Conservation (phyloP, 35 echinoderm and acorn worm species). For the Ophiothrix spiculata region DNA sequence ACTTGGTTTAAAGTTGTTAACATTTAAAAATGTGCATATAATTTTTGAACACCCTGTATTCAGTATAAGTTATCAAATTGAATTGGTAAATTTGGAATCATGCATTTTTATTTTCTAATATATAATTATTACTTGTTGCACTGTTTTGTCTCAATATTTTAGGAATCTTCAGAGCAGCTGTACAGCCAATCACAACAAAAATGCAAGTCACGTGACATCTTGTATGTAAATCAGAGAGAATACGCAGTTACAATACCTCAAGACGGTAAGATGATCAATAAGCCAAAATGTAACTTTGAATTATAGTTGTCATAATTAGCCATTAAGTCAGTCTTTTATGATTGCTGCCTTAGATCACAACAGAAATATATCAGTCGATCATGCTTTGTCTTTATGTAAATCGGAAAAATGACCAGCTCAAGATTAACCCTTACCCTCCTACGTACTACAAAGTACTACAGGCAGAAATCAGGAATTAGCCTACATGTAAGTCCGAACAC, state of each 20-base stretch:
- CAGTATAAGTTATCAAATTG: no score
- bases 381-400: no score
- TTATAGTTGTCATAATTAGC: background rate
- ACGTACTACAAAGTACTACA: no score
- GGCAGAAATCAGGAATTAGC: no score
- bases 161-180: slow-evolving; percentile 6
- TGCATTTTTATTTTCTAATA: no score
- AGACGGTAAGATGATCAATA: slow-evolving; percentile 2
- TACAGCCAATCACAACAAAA: background rate
- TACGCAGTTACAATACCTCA: slow-evolving; percentile 15
- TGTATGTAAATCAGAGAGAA: slow-evolving; percentile 28
- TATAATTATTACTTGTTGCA: no score
- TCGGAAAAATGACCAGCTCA: background rate
- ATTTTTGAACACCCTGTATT: no score
- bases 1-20: no score
- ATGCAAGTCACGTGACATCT: background rate
- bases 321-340: background rate
- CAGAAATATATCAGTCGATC: background rate
- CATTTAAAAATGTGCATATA: no score
- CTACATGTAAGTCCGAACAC: no score
- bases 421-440: background rate
- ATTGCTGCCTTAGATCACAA: background rate
- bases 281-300: background rate
- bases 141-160: background rate
- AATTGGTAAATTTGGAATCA: no score